These are phyloP conservation scores for Dicyrtoma fusca DNA, from an alignment of 2,888 invertebrate species.

Conservation along the genomic window DNA sequence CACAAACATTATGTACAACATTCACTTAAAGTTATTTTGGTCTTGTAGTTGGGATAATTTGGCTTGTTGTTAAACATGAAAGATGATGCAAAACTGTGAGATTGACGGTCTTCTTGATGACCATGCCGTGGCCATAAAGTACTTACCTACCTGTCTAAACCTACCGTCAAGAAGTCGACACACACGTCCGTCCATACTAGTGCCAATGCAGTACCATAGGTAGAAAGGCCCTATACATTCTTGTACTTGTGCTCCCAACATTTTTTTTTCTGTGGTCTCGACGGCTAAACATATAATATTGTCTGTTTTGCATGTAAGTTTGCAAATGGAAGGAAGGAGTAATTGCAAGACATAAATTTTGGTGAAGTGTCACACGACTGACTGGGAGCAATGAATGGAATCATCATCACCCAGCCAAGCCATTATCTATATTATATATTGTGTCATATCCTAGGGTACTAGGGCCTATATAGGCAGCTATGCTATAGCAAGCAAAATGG, in stretches of 20 bases:
- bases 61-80: conserved; percentile 8
- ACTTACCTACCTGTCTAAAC: background rate
- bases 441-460: too few species aligned
- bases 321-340: conserved; percentile 8
- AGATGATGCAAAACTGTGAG: conserved; percentile 1
- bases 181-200: background rate
- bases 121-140: conserved; percentile 9
- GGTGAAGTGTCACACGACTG: conserved; percentile 25
- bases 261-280: too few species aligned
- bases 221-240: too few species aligned
- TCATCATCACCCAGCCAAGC: background rate
- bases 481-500: background rate
- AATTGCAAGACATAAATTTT: conserved; percentile 35
- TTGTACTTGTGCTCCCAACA: too few species aligned
- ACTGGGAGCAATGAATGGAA: conserved; percentile 20
- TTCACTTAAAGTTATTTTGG: conserved; percentile 5
- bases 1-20: background rate
- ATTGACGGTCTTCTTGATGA: too few species aligned
- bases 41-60: conserved; percentile 1
- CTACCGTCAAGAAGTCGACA: background rate
- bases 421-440: too few species aligned
- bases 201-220: too few species aligned
- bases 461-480: too few species aligned
- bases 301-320: background rate
- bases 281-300: background rate